Conservation (phyloP, 2,113 vertebrate genomes). For the Sakesphorus luctuosus region DNA sequence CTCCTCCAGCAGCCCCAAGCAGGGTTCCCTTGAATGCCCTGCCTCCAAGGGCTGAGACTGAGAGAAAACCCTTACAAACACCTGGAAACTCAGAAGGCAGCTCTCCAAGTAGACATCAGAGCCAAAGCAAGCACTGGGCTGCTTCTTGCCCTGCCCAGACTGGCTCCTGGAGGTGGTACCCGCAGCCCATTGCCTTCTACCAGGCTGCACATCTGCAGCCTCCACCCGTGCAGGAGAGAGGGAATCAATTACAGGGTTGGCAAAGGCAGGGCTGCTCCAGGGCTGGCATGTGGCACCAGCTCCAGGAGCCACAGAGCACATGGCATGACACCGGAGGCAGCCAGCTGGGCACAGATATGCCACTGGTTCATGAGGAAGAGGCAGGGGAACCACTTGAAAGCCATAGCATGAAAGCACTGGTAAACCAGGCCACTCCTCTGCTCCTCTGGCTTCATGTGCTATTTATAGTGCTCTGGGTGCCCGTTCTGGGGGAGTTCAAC, state of each 20-base stretch:
- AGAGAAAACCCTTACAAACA: not conserved
- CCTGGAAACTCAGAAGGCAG: not conserved
- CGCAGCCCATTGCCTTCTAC: not conserved
- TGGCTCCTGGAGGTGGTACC: not conserved
- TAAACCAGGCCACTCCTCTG: conserved; percentile 73
- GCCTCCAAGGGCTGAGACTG: not conserved
- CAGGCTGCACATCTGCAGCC: conserved; percentile 8
- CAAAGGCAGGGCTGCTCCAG: not conserved
- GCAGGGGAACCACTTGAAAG: conserved; percentile 81
- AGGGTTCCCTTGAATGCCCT: not conserved
- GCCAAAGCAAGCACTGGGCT: fast-evolving
- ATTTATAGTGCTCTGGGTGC: conserved; percentile 74
- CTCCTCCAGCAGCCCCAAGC: not conserved
- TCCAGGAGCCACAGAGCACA: not conserved
- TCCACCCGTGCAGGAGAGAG: not conserved
- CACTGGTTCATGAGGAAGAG: conserved; percentile 68
- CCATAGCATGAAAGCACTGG: conserved; percentile 69
- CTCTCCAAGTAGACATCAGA: not conserved
- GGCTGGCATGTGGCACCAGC: not conserved
- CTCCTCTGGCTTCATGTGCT: conserved; percentile 43
- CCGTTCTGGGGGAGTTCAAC: conserved; percentile 71
- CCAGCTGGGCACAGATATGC: conserved; percentile 49
- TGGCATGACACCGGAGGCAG: not conserved
- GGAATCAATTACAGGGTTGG: conserved; percentile 54
- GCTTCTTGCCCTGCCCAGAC: not conserved